Evolutionary conservation across 2,113 vertebrate genomes (phyloP), one percentile per base, ranked within the genome.

Genomic region (Mormyrus iriodes): DNA sequence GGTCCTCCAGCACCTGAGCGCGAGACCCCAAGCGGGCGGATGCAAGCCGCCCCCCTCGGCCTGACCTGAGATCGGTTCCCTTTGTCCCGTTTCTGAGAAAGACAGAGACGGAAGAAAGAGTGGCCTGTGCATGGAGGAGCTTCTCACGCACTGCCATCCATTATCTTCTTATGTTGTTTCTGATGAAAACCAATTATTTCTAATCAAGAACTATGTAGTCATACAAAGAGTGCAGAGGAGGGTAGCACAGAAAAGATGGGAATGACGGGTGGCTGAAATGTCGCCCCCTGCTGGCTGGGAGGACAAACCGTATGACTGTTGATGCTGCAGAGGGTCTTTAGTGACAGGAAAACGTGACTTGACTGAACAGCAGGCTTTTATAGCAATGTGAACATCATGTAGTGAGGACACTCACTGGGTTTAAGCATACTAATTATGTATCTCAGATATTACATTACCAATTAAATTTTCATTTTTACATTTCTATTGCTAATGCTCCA

Each of bases 1-100:
- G 97, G 97, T 96, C 94, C 44, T 93, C 96, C 35, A 97, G 97
- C 94, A 96, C 96, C 93, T 97, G 96, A 97, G 48, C 55, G 1
- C 5, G 31, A 58, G 19, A 85, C 52, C 52, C 1, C 21, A n/a
- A 31, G 39, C 15, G 49, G 9, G 15, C 9, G 42, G 76, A 48
- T 42, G 35, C 21, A 1, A 83, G 79, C 91, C 93, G 87, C 94
- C 93, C 92, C 94, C 91, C 73, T 21, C 89, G 91, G 94, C 95
- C 95, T 96, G 94, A 95, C 95, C 93, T 93, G 94, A 96, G 95
- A 93, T 82, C 35, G 58, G 79, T 84, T 48, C 31, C 48, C 35
- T 89, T 89, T 83, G 76, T 84, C 76, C 88, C 52, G 13, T 82
- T 88, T 83, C 15, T 13, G 88, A 82, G 46, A 51, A 42, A 76